Evolutionary conservation across 2,888 invertebrate genomes (phyloP).

Genomic region (Carabus problematicus): DNA sequence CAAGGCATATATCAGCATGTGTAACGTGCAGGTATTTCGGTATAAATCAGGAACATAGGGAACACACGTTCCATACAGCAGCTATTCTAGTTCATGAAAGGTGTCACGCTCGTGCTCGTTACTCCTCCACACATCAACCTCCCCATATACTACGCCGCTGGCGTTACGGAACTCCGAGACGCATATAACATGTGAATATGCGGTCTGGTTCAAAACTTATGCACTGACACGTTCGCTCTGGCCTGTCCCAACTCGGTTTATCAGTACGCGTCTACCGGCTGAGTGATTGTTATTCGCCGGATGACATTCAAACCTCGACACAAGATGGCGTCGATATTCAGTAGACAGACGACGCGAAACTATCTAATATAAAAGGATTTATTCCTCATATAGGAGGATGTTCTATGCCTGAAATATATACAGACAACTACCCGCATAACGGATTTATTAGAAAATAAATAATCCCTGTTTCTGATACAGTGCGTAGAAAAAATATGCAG

Average conservation of each 20-base stretch:
- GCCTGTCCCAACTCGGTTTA: slow-evolving; percentile 5
- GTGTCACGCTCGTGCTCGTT: background rate
- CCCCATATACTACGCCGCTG: background rate
- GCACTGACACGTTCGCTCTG: slow-evolving; percentile 6
- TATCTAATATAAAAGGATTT: slow-evolving; percentile 9
- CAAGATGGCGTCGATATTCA: slow-evolving; percentile 10
- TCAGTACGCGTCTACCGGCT: background rate
- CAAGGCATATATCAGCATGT: too few relatives aligned
- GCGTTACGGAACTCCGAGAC: slow-evolving; percentile 1
- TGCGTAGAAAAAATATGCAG: too few relatives aligned
- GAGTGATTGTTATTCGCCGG: slow-evolving; percentile 12
- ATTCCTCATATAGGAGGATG: background rate
- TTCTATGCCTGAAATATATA: too few relatives aligned
- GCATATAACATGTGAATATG: slow-evolving; percentile 19
- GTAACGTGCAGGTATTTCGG: too few relatives aligned
- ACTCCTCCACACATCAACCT: background rate
- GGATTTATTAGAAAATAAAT: too few relatives aligned
- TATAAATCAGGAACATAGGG: too few relatives aligned
- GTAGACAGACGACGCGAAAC: background rate
- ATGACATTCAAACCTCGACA: background rate
- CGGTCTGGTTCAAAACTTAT: slow-evolving; percentile 6
- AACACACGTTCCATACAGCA: too few relatives aligned
- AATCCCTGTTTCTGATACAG: too few relatives aligned
- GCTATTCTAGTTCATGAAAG: background rate
- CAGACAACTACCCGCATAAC: too few relatives aligned